Evolutionary conservation across 2,888 invertebrate genomes (phyloP), one percentile per base, ranked within the genome.

Genomic region (Anoplius nigerrimus): DNA sequence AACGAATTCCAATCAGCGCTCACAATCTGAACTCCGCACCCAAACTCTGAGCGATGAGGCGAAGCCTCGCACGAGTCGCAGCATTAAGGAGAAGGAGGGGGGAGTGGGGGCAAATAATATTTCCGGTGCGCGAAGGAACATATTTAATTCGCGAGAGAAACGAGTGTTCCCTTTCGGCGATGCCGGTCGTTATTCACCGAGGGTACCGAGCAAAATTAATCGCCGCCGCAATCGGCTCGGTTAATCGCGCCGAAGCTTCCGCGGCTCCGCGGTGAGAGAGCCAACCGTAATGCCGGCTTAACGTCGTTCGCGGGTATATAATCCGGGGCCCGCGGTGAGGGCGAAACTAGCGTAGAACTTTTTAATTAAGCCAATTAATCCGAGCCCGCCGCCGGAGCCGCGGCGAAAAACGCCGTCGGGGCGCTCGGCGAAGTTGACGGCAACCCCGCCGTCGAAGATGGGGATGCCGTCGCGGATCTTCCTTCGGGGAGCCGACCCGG

Each of bases 291-390:
- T 55, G 59, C 59, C 69, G 68, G 68, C 63, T 76, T 69, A 72
- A 66, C 58, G 66, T 45, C 64, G 51, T 74, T 62, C 57, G 46
- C 60, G 58, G 59, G 16, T 59, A 62, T 51, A 66, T 67, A 72
- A 71, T 75, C 69, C 71, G 54, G 60, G 54, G 60, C 45, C 60
- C 58, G 22, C 52, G 48, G 48, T 43, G 15, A 55, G 20, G 57
- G 64, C 60, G 56, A 46, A 58, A 53, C 52, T 51, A 46, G 53
- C 53, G 72, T 53, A 18, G 58, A 76, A 75, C 73, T 76, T 76
- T 76, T 76, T 76, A 73, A 76, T 76, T 75, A 72, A 75, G 73
- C 73, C 75, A 76, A 73, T 75, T 71, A 75, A 76, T 76, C 68
- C 57, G 43, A 42, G 56, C 51, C 62, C 52, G 42, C 16, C 16